Conservation (phyloP, 1,140 invertebrate genomes). For the Drosophila gunungcola region DNA sequence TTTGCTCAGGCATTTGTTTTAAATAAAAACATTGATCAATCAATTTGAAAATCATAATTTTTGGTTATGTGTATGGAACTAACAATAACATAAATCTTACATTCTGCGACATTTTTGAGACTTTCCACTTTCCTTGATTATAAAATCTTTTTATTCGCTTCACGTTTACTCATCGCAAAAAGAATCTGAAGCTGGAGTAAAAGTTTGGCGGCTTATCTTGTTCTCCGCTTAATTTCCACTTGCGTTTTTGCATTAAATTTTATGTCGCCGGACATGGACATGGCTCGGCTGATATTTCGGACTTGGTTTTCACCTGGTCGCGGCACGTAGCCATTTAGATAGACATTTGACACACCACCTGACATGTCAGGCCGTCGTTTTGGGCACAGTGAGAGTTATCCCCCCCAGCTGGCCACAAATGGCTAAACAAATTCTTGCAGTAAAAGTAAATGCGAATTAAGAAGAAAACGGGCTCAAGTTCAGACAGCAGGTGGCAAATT, state of each 20-base stretch:
- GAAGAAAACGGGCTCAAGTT: slow-evolving; percentile 53
- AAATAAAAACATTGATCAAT: too few species aligned
- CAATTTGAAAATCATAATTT: background rate
- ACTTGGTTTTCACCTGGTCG: slow-evolving; percentile 44
- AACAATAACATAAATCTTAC: background rate
- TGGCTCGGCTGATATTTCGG: slow-evolving; percentile 12
- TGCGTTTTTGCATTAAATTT: slow-evolving; percentile 42
- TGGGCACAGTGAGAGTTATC: slow-evolving; percentile 49
- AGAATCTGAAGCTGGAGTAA: slow-evolving; percentile 38
- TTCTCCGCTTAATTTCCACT: slow-evolving; percentile 43
- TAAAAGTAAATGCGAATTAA: slow-evolving; percentile 59
- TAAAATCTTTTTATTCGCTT: slow-evolving; percentile 2
- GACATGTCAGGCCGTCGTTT: slow-evolving; percentile 59
- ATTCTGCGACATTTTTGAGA: background rate
- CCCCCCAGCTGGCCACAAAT: background rate
- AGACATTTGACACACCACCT: slow-evolving; percentile 59
- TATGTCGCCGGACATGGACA: slow-evolving; percentile 33
- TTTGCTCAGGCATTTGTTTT: too few species aligned
- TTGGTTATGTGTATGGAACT: too few species aligned
- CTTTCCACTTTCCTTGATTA: slow-evolving; percentile 25
- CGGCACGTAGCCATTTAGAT: slow-evolving; percentile 40
- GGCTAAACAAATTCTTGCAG: slow-evolving; percentile 59
- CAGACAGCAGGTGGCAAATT: slow-evolving; percentile 58
- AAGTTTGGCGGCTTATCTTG: slow-evolving; percentile 16
- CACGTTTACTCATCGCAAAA: slow-evolving; percentile 35